Conservation (phyloP, 2,113 vertebrate genomes). For the Solea senegalensis region DNA sequence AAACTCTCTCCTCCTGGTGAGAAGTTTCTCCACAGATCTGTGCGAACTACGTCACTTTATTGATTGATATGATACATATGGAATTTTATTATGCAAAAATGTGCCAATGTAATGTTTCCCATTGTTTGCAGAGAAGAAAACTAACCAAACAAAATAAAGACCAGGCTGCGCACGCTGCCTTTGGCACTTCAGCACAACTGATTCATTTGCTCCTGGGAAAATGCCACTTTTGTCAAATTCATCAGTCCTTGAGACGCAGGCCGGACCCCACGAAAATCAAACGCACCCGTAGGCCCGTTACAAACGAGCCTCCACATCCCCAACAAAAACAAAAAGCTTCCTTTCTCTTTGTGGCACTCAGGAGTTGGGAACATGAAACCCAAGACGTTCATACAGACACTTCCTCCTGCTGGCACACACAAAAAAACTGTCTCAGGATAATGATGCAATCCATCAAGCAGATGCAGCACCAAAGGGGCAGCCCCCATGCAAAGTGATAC, state of each 20-base stretch:
- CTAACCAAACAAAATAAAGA: too few species aligned
- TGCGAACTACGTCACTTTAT: too few species aligned
- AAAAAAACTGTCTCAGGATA: conserved; percentile 51
- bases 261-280: conserved; percentile 51
- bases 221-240: conserved; percentile 41
- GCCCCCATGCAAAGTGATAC: conserved; percentile 72
- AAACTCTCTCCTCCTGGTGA: too few species aligned
- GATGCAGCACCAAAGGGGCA: conserved; percentile 41
- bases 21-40: too few species aligned
- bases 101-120: too few species aligned
- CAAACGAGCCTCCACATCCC: conserved; percentile 56
- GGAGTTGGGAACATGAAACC: conserved; percentile 65
- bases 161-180: neutral
- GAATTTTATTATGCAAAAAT: too few species aligned
- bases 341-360: conserved; percentile 31
- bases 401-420: conserved; percentile 52
- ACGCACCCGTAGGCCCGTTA: conserved; percentile 36
- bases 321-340: conserved; percentile 42
- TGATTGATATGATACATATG: too few species aligned
- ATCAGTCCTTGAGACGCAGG: conserved; percentile 19
- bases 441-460: conserved; percentile 67
- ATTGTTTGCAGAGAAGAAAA: too few species aligned
- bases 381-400: conserved; percentile 53
- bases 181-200: neutral
- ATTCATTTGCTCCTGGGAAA: conserved; percentile 25